These are phyloP conservation scores for Eumerus sabulonum DNA, from an alignment of 2,888 invertebrate species.

Conservation along the genomic window DNA sequence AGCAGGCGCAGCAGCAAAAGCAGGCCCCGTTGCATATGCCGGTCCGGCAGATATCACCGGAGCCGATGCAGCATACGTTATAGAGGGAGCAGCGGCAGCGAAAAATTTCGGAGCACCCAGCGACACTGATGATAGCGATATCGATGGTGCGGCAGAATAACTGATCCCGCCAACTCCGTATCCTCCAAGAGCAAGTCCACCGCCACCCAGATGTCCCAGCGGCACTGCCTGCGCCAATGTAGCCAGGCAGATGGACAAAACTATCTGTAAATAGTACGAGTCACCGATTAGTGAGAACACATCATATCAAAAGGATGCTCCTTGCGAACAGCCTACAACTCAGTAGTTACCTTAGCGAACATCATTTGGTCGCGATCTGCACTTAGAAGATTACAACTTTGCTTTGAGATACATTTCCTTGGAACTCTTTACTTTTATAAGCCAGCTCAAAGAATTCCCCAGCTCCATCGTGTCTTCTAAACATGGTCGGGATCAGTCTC, in stretches of 20 bases:
- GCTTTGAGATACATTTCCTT: conserved; percentile 77
- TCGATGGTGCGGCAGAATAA: conserved; percentile 69
- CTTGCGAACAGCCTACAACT: conserved; percentile 29
- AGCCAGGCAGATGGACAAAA: conserved; percentile 74
- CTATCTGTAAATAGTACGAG: conserved; percentile 70
- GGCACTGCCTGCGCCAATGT: conserved; percentile 73
- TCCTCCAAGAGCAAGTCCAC: conserved; percentile 54
- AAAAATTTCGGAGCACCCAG: conserved; percentile 57
- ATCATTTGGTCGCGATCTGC: conserved; percentile 74
- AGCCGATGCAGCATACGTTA: conserved; percentile 57
- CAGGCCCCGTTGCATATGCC: conserved; percentile 48
- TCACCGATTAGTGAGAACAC: conserved; percentile 41
- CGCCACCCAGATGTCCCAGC: conserved; percentile 70
- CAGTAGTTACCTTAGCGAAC: conserved; percentile 76
- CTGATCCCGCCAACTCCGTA: conserved; percentile 47
- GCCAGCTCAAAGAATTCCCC: conserved; percentile 57
- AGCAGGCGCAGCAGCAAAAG: conserved; percentile 60
- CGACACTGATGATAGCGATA: conserved; percentile 69
- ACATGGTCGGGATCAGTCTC: conserved; percentile 47
- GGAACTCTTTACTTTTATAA: conserved; percentile 78
- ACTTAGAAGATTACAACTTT: conserved; percentile 77
- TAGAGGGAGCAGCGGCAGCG: conserved; percentile 50
- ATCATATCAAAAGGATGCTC: conserved; percentile 31
- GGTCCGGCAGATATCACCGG: conserved; percentile 70
- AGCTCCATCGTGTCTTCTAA: conserved; percentile 21